Evolutionary conservation across 2,888 invertebrate species (phyloP).

Genomic region (Erannis defoliaria): DNA sequence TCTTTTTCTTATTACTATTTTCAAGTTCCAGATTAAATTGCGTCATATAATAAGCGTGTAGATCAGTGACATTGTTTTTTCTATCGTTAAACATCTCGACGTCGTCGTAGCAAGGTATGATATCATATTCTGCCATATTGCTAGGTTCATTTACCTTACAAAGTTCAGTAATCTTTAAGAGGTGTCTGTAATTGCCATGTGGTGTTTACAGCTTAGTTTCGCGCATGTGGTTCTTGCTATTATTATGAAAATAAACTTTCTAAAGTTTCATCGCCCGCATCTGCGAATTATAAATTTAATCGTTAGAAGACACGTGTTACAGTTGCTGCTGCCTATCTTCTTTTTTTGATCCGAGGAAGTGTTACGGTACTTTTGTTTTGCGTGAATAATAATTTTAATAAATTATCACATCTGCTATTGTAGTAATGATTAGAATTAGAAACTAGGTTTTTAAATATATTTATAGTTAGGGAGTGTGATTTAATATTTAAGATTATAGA

Average conservation of each 20-base stretch:
- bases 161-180: conserved; percentile 78
- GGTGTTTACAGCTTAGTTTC: conserved; percentile 67
- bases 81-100: conserved; percentile 73
- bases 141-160: conserved; percentile 78
- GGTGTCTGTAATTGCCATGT: conserved; percentile 77
- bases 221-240: conserved; percentile 83
- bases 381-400: conserved; percentile 28
- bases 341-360: conserved; percentile 47
- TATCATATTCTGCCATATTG: conserved; percentile 78
- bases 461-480: neutral
- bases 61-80: conserved; percentile 73
- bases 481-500: neutral
- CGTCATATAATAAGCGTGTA: conserved; percentile 83
- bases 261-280: conserved; percentile 76
- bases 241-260: conserved; percentile 87
- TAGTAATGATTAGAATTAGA: conserved; percentile 14
- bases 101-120: conserved; percentile 74
- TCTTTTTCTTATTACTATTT: conserved; percentile 68
- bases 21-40: conserved; percentile 83
- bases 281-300: conserved; percentile 83
- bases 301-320: conserved; percentile 75
- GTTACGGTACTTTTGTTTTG: conserved; percentile 44
- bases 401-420: conserved; percentile 19
- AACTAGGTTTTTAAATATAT: conserved; percentile 25
- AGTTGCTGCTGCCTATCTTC: conserved; percentile 41